These are phyloP conservation scores for Ascaphus truei DNA, from an alignment of 2,113 vertebrate species.

Conservation along the genomic window DNA sequence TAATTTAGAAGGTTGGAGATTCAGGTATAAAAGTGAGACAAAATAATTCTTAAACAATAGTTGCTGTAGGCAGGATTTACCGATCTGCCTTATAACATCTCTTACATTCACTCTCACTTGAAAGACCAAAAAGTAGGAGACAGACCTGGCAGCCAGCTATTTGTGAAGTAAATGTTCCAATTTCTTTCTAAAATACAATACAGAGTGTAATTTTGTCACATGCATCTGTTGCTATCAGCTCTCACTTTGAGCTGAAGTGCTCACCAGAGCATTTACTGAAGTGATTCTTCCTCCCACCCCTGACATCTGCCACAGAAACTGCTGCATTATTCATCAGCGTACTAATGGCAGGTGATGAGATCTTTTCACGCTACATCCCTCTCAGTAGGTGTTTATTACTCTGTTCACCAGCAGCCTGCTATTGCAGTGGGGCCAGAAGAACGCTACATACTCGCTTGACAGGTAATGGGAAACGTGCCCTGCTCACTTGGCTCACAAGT, in stretches of 20 bases:
- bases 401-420: conserved; percentile 77
- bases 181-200: conserved; percentile 70
- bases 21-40: neutral
- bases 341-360: conserved; percentile 85
- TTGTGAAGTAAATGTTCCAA: conserved; percentile 63
- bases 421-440: conserved; percentile 72
- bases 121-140: conserved; percentile 31
- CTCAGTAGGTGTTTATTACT: conserved; percentile 81
- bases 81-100: conserved; percentile 40
- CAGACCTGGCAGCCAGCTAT: conserved; percentile 52
- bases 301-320: conserved; percentile 75
- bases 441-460: conserved; percentile 72
- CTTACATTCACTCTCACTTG: conserved; percentile 39
- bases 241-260: conserved; percentile 70
- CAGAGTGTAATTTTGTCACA: conserved; percentile 71
- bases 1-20: conserved; percentile 27
- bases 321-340: conserved; percentile 79
- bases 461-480: conserved; percentile 76
- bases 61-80: conserved; percentile 37
- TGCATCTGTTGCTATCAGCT: conserved; percentile 71
- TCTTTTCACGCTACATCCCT: conserved; percentile 79
- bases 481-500: conserved; percentile 73
- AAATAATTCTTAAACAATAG: neutral
- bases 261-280: conserved; percentile 70
- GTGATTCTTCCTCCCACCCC: conserved; percentile 68